Evolutionary conservation across 2,113 vertebrate species (phyloP), one percentile per base, ranked within the genome.

Genomic region (Lates calcarifer): DNA sequence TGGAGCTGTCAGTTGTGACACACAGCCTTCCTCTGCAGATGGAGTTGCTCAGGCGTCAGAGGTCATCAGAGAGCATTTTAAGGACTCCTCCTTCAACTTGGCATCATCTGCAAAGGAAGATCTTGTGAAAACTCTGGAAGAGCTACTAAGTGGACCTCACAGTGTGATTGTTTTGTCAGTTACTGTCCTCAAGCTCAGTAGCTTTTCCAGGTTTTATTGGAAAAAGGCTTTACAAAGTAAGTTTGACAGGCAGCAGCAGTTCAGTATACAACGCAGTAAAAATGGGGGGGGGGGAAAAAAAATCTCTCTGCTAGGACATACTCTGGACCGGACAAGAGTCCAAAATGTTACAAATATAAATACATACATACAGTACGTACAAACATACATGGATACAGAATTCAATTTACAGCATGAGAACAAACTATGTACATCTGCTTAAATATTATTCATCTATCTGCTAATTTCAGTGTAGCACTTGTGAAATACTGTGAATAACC

Each of bases 391-490:
- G 74, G 58, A 74, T 65, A 81, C 74, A 79, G 26, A 79, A 61
- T 70, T 87, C 43, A 67, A 82, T 91, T 87, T 92, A 93, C 86
- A 93, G 82, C 83, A 81, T 64, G 64, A 80, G 70, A 53, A 89
- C 85, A 70, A 66, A 74, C 77, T 91, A 88, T 94, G 85, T 91
- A 94, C 93, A 94, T 72, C 77, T 74, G 65, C 81, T 87, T 90
- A 87, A 89, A 93, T 89, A 91, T 73, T 55, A 87, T 80, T 88
- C 29, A 58, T 87, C 68, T 87, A 79, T 85, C 82, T 84, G 76
- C 77, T 86, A 22, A 80, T 90, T 93, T 94, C 94, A 94, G 93
- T 94, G 94, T 90, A 94, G 92, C 91, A 93, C 93, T 94, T 94
- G 91, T 89, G 90, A 93, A 93, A 92, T 90, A 91, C 68, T 81